phyloP scores from a whole-genome alignment of 2,113 vertebrate species.

The Tragulus kanchil region DNA sequence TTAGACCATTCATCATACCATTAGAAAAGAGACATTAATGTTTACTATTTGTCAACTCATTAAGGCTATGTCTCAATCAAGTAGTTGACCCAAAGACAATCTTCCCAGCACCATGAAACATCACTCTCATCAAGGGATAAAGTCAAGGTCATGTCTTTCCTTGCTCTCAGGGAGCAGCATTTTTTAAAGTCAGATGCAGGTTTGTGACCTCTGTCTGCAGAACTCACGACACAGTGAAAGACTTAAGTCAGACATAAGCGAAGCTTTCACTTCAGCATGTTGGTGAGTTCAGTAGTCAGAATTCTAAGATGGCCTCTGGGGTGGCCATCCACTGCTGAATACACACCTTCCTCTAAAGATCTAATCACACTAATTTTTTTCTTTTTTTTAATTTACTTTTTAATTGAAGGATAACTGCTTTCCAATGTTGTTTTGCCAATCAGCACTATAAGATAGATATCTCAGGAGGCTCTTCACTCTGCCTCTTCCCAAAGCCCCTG shows the following conservation, averaged over 20 bases:
- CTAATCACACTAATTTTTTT: not conserved
- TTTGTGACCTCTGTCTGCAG: not conserved
- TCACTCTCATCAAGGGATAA: not conserved
- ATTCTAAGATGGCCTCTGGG: not conserved
- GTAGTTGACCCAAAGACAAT: not conserved
- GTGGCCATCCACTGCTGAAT: not conserved
- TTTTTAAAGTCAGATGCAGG: not conserved
- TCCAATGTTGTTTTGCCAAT: too few species aligned
- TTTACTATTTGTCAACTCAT: not conserved
- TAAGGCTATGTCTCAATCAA: not conserved
- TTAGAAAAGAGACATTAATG: not conserved
- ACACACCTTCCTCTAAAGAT: not conserved
- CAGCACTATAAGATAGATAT: too few species aligned
- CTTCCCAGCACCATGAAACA: not conserved
- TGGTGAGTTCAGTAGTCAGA: not conserved
- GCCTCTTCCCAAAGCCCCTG: too few species aligned
- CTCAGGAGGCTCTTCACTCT: too few species aligned
- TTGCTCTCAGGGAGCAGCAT: not conserved
- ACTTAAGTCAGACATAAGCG: constrained; percentile 45
- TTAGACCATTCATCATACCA: not conserved
- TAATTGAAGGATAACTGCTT: not conserved
- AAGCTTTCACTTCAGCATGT: constrained; percentile 23
- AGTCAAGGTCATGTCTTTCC: not conserved
- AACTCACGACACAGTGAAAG: not conserved
- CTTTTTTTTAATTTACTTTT: too few species aligned